These are phyloP conservation scores for Girardinichthys multiradiatus DNA, from an alignment of 2,113 vertebrate species.

Conservation along the genomic window DNA sequence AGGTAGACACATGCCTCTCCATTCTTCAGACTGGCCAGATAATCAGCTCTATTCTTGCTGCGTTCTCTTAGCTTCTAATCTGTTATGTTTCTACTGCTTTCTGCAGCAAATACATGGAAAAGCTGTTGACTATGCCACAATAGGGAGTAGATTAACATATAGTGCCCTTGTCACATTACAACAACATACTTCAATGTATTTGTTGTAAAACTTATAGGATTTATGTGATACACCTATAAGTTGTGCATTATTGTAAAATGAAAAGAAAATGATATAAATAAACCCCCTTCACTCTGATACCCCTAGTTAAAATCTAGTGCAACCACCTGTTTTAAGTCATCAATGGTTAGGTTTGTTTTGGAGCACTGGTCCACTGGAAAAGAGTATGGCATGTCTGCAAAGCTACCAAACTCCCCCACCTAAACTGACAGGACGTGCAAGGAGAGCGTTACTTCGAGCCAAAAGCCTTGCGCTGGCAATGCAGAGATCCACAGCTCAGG, in stretches of 20 bases:
- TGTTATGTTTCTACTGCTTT: conserved; percentile 30
- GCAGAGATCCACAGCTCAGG: background rate
- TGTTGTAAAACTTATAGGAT: too few species aligned
- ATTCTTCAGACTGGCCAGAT: conserved; percentile 65
- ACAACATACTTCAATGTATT: background rate
- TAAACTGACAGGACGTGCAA: too few species aligned
- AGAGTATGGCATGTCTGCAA: too few species aligned
- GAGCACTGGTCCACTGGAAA: too few species aligned
- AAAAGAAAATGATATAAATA: too few species aligned
- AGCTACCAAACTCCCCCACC: too few species aligned
- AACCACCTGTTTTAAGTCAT: too few species aligned
- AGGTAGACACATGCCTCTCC: conserved; percentile 65
- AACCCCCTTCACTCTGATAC: background rate
- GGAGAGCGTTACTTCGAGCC: too few species aligned
- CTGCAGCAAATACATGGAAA: conserved; percentile 19
- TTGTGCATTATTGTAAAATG: background rate
- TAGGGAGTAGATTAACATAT: background rate
- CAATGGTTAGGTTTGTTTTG: too few species aligned
- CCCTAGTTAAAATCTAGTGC: too few species aligned
- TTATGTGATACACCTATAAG: background rate
- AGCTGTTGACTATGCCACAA: conserved; percentile 3
- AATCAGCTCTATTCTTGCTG: conserved; percentile 64
- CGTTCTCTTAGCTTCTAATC: conserved; percentile 25
- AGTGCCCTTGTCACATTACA: background rate
- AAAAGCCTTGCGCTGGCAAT: too few species aligned